Evolutionary conservation across 2,888 invertebrate species (phyloP).

Genomic region (Nomada flava): DNA sequence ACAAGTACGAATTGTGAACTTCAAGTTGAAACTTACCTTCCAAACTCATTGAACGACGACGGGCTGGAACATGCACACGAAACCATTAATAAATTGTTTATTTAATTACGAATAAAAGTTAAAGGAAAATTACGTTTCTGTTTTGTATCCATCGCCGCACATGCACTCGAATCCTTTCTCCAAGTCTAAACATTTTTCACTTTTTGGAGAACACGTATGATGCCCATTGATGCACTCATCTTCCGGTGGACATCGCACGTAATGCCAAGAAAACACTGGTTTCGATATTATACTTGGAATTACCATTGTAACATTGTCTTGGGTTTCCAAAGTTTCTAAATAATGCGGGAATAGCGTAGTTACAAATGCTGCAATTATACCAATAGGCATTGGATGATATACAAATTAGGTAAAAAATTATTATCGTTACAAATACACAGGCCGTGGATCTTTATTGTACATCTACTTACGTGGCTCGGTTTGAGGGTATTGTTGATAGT

Average conservation of each 20-base stretch:
- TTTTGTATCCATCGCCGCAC: constrained; percentile 91
- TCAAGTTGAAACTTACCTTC: constrained; percentile 66
- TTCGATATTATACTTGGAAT: constrained; percentile 59
- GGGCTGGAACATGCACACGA: constrained; percentile 70
- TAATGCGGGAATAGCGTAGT: constrained; percentile 67
- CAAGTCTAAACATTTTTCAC: constrained; percentile 95
- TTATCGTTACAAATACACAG: no score
- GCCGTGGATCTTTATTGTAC: neutral
- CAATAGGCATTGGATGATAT: constrained; percentile 1
- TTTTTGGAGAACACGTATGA: constrained; percentile 94
- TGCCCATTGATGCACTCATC: constrained; percentile 96
- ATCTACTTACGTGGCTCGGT: constrained; percentile 70
- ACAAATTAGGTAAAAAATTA: neutral
- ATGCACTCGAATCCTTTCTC: constrained; percentile 93
- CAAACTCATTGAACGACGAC: constrained; percentile 76
- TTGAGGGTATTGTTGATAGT: constrained; percentile 77
- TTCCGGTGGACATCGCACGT: constrained; percentile 95
- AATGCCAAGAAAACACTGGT: constrained; percentile 92
- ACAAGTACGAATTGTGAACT: neutral
- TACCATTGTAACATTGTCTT: constrained; percentile 71
- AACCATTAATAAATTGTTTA: constrained; percentile 5
- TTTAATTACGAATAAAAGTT: constrained; percentile 11
- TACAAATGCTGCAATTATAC: constrained; percentile 60
- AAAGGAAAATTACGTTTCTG: constrained; percentile 84
- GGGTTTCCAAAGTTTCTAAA: constrained; percentile 55